Evolutionary conservation across 2,113 vertebrate genomes (phyloP).

Genomic region (Stercorarius parasiticus): DNA sequence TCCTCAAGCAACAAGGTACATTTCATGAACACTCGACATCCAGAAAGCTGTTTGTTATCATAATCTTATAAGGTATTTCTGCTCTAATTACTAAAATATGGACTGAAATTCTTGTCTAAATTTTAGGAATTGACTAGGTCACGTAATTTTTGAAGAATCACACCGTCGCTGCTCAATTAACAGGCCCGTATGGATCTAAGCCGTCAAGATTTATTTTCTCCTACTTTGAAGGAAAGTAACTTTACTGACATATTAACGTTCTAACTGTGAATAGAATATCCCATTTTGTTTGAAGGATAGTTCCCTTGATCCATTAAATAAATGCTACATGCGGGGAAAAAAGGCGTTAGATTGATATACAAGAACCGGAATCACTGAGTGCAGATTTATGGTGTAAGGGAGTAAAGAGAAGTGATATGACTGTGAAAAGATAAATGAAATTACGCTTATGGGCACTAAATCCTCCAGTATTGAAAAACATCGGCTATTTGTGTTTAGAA

Average conservation of each 20-base stretch:
- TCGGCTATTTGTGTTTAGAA: constrained; percentile 61
- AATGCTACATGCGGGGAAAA: constrained; percentile 63
- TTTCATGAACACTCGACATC: background rate
- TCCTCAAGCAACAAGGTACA: background rate
- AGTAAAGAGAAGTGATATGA: constrained; percentile 73
- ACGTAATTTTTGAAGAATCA: constrained; percentile 56
- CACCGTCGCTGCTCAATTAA: constrained; percentile 55
- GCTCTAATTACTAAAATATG: constrained; percentile 55
- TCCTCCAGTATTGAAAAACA: constrained; percentile 53
- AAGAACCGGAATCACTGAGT: constrained; percentile 27
- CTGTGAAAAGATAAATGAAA: constrained; percentile 72
- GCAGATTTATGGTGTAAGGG: constrained; percentile 71
- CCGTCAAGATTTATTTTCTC: constrained; percentile 67
- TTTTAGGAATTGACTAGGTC: constrained; percentile 45
- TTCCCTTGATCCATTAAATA: constrained; percentile 78
- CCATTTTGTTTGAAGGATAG: constrained; percentile 74
- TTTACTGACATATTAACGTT: constrained; percentile 81
- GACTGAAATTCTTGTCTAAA: constrained; percentile 45
- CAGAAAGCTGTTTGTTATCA: background rate
- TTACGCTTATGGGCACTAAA: constrained; percentile 57
- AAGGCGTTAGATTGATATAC: constrained; percentile 56
- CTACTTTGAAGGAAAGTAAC: constrained; percentile 71
- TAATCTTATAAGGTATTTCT: background rate
- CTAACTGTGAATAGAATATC: constrained; percentile 75
- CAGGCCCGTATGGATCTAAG: constrained; percentile 28